Base-by-base conservation (phyloP, 53 echinoderm and acorn worm genomes). In the Holothuria scabra region DNA sequence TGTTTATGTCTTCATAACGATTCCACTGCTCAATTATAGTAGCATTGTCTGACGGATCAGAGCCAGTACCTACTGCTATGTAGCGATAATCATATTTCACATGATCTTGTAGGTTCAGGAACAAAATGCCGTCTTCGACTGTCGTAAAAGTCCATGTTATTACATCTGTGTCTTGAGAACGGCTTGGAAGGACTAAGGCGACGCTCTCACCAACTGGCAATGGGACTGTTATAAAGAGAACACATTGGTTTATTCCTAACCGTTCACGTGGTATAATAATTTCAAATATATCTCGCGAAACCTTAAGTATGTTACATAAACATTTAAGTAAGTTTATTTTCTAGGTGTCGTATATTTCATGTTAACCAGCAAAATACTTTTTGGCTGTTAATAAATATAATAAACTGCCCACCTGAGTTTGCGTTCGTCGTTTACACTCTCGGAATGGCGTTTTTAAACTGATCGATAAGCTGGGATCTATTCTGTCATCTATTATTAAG, bases 1-100 rank as follows among this genome's bases (percentile, higher is more conserved):
- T 18, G 37, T 13, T 21, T 4, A 37, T 5, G 20, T 18, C 14
- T 18, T 69, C 32, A 20, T 69, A 13, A 1, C 7, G 22, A 13
- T 21, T n/a, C 69, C 69, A 69, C 69, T 69, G 35, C 11, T 37
- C 32, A 22, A 69, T 22, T 20, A 69, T 69, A 18, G 69, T 37
- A 37, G 69, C 37, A 6, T 13, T 34, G 22, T 69, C 37, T 22
- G 41, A 69, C 22, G 69, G 69, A 69, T 69, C 69, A 33, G 21
- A 34, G 4, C 69, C 69, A 22, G 22, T 69, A 9, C 69, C 69
- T 38, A 69, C 41, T 13, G 69, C 69, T 34, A 69, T n/a, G 34
- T 69, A 69, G 31, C n/a, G n/a, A 29, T 33, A 32, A 19, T 41
- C 20, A 69, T 69, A 69, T 3, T 21, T 9, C 35, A 69, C 69